These are phyloP conservation scores for Equus quagga DNA, from an alignment of 2,113 vertebrate genomes.

Conservation along the genomic window DNA sequence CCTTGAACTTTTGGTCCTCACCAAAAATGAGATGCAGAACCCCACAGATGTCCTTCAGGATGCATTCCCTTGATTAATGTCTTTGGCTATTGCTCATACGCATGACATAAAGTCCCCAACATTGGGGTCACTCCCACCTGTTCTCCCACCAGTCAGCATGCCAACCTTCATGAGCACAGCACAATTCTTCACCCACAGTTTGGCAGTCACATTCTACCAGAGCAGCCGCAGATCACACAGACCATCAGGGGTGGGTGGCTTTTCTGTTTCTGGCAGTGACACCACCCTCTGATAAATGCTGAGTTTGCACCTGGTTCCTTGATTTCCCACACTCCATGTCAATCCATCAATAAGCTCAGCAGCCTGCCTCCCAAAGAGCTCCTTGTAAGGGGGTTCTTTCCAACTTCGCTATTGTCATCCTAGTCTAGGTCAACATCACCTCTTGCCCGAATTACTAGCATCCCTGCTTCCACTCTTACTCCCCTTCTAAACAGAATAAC, in stretches of 20 bases:
- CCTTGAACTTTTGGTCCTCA: neutral
- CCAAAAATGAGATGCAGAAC: neutral
- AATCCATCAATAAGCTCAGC: neutral
- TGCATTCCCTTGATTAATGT: neutral
- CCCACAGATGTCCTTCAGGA: neutral
- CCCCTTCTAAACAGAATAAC: neutral
- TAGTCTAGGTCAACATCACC: neutral
- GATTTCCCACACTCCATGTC: neutral
- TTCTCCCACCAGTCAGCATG: neutral
- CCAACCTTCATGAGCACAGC: neutral
- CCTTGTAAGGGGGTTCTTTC: neutral
- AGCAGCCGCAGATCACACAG: neutral
- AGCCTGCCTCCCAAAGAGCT: neutral
- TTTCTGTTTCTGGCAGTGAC: neutral
- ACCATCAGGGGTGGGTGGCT: neutral
- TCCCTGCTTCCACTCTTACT: neutral
- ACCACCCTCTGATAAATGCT: neutral
- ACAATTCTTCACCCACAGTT: neutral
- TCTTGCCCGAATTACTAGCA: neutral
- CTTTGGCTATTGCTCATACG: neutral
- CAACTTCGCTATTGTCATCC: neutral
- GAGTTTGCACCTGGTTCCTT: neutral
- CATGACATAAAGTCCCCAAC: neutral
- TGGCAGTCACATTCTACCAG: neutral
- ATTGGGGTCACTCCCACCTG: neutral